These are phyloP conservation scores for Catagonus wagneri DNA, from an alignment of 2,113 vertebrate genomes.

Conservation along the genomic window DNA sequence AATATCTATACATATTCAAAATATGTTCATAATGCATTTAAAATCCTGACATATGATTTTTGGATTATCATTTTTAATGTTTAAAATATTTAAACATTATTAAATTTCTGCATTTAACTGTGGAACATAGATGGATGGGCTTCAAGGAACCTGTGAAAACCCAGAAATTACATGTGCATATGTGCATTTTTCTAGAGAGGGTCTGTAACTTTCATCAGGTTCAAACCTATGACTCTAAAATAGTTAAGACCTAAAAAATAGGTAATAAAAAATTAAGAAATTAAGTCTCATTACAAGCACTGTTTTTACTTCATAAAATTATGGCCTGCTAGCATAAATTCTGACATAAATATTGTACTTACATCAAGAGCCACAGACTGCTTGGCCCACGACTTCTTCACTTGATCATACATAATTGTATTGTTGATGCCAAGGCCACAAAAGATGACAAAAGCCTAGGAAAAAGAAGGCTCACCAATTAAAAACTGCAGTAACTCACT, in stretches of 20 bases:
- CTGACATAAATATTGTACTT: conserved; percentile 82
- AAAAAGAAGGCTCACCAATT: conserved; percentile 73
- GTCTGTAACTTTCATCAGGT: not conserved
- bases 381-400: conserved; percentile 99
- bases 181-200: conserved; percentile 7
- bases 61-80: conserved; percentile 5
- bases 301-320: not conserved
- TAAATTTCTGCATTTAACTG: not conserved
- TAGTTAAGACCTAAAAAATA: not conserved
- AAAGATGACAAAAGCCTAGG: conserved; percentile 99
- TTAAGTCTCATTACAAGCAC: not conserved
- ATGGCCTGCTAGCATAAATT: not conserved
- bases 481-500: conserved; percentile 58
- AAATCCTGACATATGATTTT: conserved; percentile 28
- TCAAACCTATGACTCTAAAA: not conserved
- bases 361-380: conserved; percentile 99
- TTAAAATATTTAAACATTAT: not conserved
- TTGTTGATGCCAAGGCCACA: conserved; percentile 99
- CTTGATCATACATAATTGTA: conserved; percentile 99
- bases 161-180: not conserved
- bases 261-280: conserved; percentile 28
- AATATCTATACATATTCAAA: not conserved
- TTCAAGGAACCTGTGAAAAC: not conserved
- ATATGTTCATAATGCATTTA: conserved; percentile 36
- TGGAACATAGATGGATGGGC: not conserved